Evolutionary conservation across 2,888 invertebrate genomes (phyloP).

Genomic region (Rosalia funebris): DNA sequence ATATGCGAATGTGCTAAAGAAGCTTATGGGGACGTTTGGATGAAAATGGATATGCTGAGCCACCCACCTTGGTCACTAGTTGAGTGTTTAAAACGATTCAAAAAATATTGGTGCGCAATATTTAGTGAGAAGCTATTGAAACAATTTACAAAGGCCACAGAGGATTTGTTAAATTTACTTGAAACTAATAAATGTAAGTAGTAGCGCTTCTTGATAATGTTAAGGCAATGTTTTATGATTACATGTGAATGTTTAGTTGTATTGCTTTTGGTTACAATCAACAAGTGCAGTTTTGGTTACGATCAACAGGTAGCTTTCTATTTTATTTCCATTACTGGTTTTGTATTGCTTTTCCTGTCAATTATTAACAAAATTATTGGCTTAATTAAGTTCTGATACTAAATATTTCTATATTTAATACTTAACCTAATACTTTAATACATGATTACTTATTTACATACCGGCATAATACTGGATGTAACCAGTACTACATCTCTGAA

Average conservation of each 20-base stretch:
- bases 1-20: slow-evolving; percentile 69
- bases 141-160: slow-evolving; percentile 53
- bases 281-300: too few relatives aligned
- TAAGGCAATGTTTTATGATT: not conserved
- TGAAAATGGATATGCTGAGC: slow-evolving; percentile 65
- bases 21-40: slow-evolving; percentile 68
- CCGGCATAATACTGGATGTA: too few relatives aligned
- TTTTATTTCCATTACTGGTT: too few relatives aligned
- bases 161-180: slow-evolving; percentile 49
- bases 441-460: too few relatives aligned
- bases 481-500: too few relatives aligned
- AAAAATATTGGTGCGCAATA: slow-evolving; percentile 71
- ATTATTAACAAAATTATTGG: too few relatives aligned
- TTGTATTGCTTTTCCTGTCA: too few relatives aligned
- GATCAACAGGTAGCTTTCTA: too few relatives aligned
- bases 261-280: too few relatives aligned
- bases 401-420: too few relatives aligned
- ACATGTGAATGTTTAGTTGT: not conserved
- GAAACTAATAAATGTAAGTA: slow-evolving; percentile 46
- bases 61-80: slow-evolving; percentile 66
- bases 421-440: too few relatives aligned
- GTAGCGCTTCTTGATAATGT: slow-evolving; percentile 6
- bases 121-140: slow-evolving; percentile 65
- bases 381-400: too few relatives aligned
- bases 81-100: slow-evolving; percentile 67